Evolutionary conservation across 2,113 vertebrate genomes (phyloP).

Genomic region (Dicentrarchus labrax): DNA sequence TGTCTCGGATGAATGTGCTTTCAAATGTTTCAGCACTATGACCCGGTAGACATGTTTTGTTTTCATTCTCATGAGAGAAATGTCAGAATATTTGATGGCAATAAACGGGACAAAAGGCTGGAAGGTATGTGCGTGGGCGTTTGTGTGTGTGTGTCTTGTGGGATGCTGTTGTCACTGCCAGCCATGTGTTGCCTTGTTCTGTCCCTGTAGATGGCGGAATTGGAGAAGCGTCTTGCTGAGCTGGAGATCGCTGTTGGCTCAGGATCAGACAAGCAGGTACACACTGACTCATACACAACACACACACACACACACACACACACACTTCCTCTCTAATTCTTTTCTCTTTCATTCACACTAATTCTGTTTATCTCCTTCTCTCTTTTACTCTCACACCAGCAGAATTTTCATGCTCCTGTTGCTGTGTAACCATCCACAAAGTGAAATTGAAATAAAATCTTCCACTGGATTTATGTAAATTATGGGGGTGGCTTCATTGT

Average conservation of each 20-base stretch:
- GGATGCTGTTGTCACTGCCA: conserved; percentile 28
- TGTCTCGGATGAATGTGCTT: conserved; percentile 29
- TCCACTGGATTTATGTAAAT: conserved; percentile 41
- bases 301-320: background rate
- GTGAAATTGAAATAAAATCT: conserved; percentile 34
- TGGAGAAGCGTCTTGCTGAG: conserved; percentile 93
- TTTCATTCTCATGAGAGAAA: conserved; percentile 27
- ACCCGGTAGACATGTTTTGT: background rate
- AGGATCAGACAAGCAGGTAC: conserved; percentile 92
- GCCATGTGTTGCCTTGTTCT: conserved; percentile 46
- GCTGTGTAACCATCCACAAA: conserved; percentile 29
- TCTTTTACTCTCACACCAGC: conserved; percentile 28
- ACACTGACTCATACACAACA: conserved; percentile 1
- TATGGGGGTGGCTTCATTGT: background rate
- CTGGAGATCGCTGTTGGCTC: conserved; percentile 90
- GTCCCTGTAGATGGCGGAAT: conserved; percentile 87
- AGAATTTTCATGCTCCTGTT: conserved; percentile 22
- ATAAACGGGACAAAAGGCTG: conserved; percentile 18
- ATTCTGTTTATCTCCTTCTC: conserved; percentile 23
- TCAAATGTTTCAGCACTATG: background rate
- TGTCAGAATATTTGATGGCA: conserved; percentile 46
- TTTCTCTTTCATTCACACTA: conserved; percentile 29
- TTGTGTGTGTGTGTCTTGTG: conserved; percentile 12
- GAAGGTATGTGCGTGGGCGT: background rate
- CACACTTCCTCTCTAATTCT: conserved; percentile 1